Conservation (phyloP, 37 sponge, comb jelly and placozoan genomes). For the Theonella swinhoei region DNA sequence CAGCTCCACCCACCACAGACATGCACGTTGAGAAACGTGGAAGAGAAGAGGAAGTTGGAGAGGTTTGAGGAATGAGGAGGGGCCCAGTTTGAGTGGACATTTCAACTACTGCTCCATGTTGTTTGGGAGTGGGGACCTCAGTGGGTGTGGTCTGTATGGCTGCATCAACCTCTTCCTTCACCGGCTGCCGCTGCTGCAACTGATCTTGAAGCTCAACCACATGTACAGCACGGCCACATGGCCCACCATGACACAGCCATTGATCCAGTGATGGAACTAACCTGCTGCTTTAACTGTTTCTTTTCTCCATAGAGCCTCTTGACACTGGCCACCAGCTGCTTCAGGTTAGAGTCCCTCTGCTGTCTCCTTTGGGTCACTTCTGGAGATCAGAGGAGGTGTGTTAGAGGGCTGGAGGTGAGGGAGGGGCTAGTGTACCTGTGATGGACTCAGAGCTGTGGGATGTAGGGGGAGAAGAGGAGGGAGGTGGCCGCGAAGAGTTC, state of each 20-base stretch:
- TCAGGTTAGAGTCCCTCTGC: background rate
- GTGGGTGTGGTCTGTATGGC: background rate
- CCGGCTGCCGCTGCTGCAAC: background rate
- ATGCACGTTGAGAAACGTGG: background rate
- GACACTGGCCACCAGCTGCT: background rate
- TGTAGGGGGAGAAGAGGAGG: background rate
- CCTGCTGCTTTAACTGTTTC: background rate
- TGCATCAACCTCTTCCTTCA: background rate
- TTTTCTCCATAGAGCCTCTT: background rate
- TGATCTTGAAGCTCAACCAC: background rate
- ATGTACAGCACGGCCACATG: too few species aligned
- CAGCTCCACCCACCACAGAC: background rate
- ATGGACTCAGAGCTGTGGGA: background rate
- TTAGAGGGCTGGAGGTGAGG: constrained; percentile 14
- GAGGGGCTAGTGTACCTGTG: background rate
- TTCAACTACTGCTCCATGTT: too few species aligned
- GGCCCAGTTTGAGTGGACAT: too few species aligned
- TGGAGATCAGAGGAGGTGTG: background rate
- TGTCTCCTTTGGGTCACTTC: background rate
- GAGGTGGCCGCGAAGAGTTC: background rate
- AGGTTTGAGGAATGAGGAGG: too few species aligned
- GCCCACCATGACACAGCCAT: background rate
- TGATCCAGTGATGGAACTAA: background rate
- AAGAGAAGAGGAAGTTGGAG: background rate
- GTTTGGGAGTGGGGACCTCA: too few species aligned